Percentiles rank a stretch among this genome's conserved stretches.
Evolutionary conservation across 1,140 invertebrate species (phyloP).

Genomic region (Apis dorsata): DNA sequence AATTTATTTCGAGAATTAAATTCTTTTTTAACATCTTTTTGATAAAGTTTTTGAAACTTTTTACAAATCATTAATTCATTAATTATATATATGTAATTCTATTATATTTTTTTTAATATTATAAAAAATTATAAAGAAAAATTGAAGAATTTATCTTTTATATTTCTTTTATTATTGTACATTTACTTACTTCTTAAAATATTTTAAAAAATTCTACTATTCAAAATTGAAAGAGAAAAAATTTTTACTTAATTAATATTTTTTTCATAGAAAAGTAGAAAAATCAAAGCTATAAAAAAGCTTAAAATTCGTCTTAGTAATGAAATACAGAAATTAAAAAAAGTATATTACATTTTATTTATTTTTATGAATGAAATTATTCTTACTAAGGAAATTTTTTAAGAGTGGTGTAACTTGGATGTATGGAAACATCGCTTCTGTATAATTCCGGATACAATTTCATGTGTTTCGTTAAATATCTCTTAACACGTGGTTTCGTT

Average conservation of each 20-base stretch:
- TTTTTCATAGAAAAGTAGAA: too few relatives aligned
- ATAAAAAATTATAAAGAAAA: neutral
- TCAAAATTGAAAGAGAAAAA: neutral
- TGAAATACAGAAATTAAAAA: too few relatives aligned
- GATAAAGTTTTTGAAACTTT: too few relatives aligned
- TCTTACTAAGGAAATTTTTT: conserved; percentile 73
- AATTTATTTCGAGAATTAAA: too few relatives aligned
- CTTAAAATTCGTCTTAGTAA: too few relatives aligned
- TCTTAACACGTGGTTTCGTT: conserved; percentile 35
- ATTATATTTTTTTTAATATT: too few relatives aligned
- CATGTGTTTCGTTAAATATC: conserved; percentile 59
- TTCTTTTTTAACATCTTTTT: too few relatives aligned
- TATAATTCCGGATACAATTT: conserved; percentile 68
- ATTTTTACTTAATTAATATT: neutral
- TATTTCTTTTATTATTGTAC: neutral
- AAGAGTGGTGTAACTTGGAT: conserved; percentile 69
- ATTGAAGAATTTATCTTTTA: neutral
- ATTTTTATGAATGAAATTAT: conserved; percentile 10
- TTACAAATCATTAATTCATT: too few relatives aligned
- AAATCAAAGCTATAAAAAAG: too few relatives aligned
- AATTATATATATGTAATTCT: too few relatives aligned
- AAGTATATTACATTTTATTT: too few relatives aligned
- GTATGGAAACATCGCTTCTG: conserved; percentile 69
- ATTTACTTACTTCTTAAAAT: neutral
- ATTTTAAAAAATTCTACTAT: too few relatives aligned